Evolutionary conservation across 2,113 vertebrate genomes (phyloP).

Genomic region (Terrapene triunguis): DNA sequence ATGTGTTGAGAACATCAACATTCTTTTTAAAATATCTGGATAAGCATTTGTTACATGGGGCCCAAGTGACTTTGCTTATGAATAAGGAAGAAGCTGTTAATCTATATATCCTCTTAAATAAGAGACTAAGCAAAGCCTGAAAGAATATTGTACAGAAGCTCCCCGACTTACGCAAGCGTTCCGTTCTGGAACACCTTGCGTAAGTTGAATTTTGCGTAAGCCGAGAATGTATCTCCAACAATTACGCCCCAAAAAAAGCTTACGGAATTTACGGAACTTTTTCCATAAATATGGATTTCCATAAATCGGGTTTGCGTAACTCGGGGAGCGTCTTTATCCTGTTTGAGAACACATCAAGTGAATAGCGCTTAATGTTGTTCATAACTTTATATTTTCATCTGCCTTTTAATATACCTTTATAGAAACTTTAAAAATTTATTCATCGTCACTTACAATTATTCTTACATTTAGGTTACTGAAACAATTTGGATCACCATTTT

Average conservation of each 20-base stretch:
- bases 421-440: constrained; percentile 25
- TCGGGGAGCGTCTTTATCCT: neutral
- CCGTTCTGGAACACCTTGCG: too few species aligned
- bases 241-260: too few species aligned
- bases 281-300: too few species aligned
- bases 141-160: constrained; percentile 9
- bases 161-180: too few species aligned
- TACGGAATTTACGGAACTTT: too few species aligned
- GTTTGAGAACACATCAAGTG: constrained; percentile 31
- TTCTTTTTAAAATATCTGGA: constrained; percentile 2
- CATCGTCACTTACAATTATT: neutral
- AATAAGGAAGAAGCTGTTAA: constrained; percentile 13
- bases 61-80: constrained; percentile 45
- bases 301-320: too few species aligned
- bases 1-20: constrained; percentile 20
- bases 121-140: constrained; percentile 55
- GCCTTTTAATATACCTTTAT: constrained; percentile 35
- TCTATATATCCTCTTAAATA: neutral
- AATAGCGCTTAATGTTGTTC: constrained; percentile 47
- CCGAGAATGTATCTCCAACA: too few species aligned
- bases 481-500: neutral
- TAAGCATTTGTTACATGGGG: neutral
- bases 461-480: constrained; percentile 3
- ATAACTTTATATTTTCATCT: constrained; percentile 27
- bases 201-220: too few species aligned